Evolutionary conservation across 2,888 invertebrate genomes (phyloP).

Genomic region (Pollenia amentaria): DNA sequence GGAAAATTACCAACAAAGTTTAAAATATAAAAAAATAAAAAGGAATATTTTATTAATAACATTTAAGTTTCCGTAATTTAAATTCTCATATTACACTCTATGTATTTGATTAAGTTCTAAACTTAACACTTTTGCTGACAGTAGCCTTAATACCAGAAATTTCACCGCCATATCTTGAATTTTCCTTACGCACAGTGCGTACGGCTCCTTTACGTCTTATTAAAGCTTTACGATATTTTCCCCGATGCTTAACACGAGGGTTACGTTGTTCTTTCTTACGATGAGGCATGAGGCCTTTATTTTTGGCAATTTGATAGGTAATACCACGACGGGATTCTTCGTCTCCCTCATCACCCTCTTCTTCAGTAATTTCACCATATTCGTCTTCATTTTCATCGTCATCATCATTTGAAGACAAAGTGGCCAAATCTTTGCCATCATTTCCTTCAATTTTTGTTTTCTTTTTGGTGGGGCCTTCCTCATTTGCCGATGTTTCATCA

Average conservation of each 20-base stretch:
- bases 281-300: constrained; percentile 96
- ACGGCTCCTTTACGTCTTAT: constrained; percentile 97
- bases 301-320: constrained; percentile 97
- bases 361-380: constrained; percentile 84
- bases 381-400: constrained; percentile 85
- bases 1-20: no score
- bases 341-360: constrained; percentile 80
- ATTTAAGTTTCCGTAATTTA: no score
- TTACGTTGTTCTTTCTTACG: constrained; percentile 96
- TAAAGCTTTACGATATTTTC: constrained; percentile 96
- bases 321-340: constrained; percentile 90
- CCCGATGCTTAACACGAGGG: constrained; percentile 97
- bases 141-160: constrained; percentile 96
- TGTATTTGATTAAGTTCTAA: constrained; percentile 85
- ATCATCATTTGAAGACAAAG: constrained; percentile 82
- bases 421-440: constrained; percentile 78
- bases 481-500: constrained; percentile 42
- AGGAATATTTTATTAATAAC: no score
- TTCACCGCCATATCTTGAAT: constrained; percentile 94
- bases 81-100: no score
- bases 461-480: constrained; percentile 25
- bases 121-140: constrained; percentile 95
- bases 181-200: constrained; percentile 92
- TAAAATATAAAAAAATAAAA: no score
- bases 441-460: constrained; percentile 76